These are phyloP conservation scores for Procavia capensis DNA, from an alignment of 2,113 vertebrate genomes.

Conservation along the genomic window DNA sequence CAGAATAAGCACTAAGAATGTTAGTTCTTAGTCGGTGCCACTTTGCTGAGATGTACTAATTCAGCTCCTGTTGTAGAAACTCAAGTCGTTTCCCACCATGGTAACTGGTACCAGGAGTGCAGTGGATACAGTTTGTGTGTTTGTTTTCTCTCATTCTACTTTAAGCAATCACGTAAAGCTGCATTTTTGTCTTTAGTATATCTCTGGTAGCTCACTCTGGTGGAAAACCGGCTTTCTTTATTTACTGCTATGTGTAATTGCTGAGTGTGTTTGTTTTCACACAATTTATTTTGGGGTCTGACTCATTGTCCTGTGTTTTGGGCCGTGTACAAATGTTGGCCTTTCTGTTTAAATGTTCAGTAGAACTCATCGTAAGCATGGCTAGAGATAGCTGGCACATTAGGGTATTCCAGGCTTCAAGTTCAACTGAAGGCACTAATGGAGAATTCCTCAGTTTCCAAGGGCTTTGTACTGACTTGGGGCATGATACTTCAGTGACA, in stretches of 20 bases:
- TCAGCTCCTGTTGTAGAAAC: background rate
- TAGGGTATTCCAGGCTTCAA: background rate
- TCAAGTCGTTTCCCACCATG: background rate
- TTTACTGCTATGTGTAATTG: background rate
- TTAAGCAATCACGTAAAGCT: slow-evolving; percentile 31
- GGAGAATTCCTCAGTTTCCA: background rate
- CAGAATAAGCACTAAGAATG: background rate
- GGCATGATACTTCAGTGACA: background rate
- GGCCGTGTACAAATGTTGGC: background rate
- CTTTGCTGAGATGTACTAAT: slow-evolving; percentile 12
- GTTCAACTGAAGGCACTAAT: background rate
- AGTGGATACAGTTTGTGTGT: background rate
- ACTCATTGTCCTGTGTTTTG: background rate
- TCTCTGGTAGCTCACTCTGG: background rate
- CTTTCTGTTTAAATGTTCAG: background rate
- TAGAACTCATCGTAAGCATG: background rate
- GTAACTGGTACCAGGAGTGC: background rate
- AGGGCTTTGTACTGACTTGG: background rate
- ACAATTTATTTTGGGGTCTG: background rate
- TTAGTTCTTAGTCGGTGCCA: background rate
- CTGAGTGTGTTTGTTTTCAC: background rate
- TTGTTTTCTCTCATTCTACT: background rate
- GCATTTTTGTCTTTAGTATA: background rate
- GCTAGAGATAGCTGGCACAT: background rate
- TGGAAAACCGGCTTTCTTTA: background rate